Percentiles rank a stretch among this genome's conserved stretches.
Conservation (phyloP, 2,113 vertebrate species). For the Stercorarius parasiticus region DNA sequence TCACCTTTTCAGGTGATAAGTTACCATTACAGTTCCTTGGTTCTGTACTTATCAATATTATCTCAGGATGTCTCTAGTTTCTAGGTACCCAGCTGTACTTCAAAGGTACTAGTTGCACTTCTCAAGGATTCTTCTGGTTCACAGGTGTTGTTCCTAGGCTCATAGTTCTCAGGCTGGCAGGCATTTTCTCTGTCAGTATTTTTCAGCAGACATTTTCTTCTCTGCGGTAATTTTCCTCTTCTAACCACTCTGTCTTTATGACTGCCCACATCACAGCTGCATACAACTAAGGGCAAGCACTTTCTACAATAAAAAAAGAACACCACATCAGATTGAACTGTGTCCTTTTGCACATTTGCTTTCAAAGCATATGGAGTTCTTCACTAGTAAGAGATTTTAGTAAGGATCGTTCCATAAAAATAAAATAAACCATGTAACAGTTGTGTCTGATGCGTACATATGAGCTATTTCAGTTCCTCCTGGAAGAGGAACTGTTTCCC, state of each 20-base stretch:
- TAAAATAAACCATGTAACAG: not conserved
- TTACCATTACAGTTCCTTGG: not conserved
- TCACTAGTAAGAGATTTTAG: not conserved
- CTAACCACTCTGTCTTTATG: not conserved
- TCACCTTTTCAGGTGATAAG: not conserved
- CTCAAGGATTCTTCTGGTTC: not conserved
- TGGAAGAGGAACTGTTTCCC: not conserved
- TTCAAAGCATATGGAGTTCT: not conserved
- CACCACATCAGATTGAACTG: not conserved
- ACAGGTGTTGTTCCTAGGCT: not conserved
- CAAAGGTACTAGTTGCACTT: not conserved
- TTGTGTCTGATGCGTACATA: not conserved
- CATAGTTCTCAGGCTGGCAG: not conserved
- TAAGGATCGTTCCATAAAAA: not conserved
- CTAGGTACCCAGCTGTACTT: not conserved
- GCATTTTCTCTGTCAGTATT: not conserved
- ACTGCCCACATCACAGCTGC: not conserved
- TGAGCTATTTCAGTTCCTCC: not conserved
- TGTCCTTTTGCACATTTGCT: not conserved
- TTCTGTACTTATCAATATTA: not conserved
- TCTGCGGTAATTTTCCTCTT: not conserved
- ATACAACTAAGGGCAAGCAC: not conserved
- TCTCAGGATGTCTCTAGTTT: not conserved
- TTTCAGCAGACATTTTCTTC: not conserved
- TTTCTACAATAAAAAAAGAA: not conserved